Conservation (phyloP, 2,113 vertebrate genomes). For the Pelvicachromis taeniatus region DNA sequence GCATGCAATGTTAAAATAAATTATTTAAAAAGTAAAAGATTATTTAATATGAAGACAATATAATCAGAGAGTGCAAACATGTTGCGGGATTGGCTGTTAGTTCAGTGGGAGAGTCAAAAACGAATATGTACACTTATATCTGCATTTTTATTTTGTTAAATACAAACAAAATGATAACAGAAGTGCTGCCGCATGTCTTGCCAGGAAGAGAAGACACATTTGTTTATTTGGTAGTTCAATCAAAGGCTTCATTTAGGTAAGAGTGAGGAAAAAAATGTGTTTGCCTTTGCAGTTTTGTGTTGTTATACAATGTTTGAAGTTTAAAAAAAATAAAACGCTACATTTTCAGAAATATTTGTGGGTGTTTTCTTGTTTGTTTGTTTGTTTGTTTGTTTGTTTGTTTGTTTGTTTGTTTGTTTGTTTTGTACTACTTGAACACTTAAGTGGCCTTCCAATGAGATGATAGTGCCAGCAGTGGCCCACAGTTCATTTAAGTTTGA, state of each 20-base stretch:
- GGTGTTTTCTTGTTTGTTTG: not conserved
- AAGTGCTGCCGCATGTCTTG: not conserved
- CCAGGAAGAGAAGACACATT: not conserved
- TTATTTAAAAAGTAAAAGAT: not conserved
- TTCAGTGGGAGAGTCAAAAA: not conserved
- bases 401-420: not conserved
- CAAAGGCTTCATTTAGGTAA: not conserved
- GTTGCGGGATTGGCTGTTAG: not conserved
- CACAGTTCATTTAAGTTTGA: conserved; percentile 2
- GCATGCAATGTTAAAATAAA: not conserved
- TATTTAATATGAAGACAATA: not conserved
- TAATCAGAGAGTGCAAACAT: not conserved
- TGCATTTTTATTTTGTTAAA: not conserved
- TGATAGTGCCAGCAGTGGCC: not conserved
- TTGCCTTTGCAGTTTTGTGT: not conserved
- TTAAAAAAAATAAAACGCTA: not conserved
- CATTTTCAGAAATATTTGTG: not conserved
- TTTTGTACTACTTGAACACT: not conserved
- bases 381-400: not conserved
- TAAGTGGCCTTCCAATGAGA: not conserved
- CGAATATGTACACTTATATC: not conserved
- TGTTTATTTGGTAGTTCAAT: not conserved
- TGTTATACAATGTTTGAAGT: too few relatives aligned
- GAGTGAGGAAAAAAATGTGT: not conserved
- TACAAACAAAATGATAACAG: not conserved